Percentiles rank a stretch among this genome's conserved stretches.
Evolutionary conservation across 2,113 vertebrate genomes (phyloP).

Genomic region (Dendrocopos noguchii): DNA sequence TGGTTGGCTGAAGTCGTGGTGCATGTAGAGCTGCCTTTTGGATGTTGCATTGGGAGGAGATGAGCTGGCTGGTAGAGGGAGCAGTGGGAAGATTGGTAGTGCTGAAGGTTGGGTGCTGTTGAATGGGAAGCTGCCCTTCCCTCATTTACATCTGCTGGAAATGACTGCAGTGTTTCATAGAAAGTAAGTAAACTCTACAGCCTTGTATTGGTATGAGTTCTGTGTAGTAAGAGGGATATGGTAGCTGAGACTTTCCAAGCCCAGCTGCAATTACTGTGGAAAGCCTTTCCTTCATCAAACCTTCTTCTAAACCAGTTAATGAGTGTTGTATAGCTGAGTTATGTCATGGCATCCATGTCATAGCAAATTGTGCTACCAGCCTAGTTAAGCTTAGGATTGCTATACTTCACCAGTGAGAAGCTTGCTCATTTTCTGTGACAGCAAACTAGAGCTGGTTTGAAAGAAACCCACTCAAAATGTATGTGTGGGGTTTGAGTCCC

Average conservation of each 20-base stretch:
- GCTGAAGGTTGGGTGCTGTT: neutral
- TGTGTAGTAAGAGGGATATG: neutral
- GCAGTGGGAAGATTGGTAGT: neutral
- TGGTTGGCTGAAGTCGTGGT: neutral
- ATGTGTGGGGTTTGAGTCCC: accelerated
- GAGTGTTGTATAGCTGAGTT: neutral
- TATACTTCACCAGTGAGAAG: neutral
- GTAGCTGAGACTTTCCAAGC: neutral
- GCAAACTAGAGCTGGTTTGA: neutral
- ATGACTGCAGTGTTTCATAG: neutral
- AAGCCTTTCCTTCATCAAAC: neutral
- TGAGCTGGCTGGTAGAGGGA: neutral
- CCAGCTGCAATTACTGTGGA: neutral
- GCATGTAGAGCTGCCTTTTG: neutral
- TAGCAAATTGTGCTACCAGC: neutral
- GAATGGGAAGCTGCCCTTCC: neutral
- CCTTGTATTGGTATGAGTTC: neutral
- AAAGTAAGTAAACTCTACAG: neutral
- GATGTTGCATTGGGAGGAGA: neutral
- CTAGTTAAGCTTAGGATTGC: neutral
- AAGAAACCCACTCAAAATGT: neutral
- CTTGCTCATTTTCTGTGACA: neutral
- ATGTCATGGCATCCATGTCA: neutral
- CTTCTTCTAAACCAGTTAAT: neutral
- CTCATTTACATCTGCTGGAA: neutral